Evolutionary conservation across 2,113 vertebrate species (phyloP).

Genomic region (Fulica atra): DNA sequence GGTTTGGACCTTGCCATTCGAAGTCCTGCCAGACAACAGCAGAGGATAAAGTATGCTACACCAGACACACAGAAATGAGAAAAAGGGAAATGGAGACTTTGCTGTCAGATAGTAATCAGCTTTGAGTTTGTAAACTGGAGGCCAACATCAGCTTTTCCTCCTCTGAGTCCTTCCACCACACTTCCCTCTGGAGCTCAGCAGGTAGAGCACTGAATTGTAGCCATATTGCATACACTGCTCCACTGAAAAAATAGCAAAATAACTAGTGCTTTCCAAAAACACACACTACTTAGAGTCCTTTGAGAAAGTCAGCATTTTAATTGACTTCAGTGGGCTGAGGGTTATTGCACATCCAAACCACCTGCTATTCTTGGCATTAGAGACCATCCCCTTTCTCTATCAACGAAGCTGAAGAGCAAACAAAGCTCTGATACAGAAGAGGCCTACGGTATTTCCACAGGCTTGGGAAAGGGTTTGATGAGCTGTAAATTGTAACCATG

Average conservation of each 20-base stretch:
- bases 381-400: background rate
- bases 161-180: background rate
- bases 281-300: background rate
- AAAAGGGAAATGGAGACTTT: background rate
- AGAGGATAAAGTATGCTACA: background rate
- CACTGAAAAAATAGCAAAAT: background rate
- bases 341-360: conserved; percentile 7
- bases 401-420: background rate
- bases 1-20: background rate
- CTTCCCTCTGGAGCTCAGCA: background rate
- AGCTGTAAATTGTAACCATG: rapidly evolving
- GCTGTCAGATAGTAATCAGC: background rate
- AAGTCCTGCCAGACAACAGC: background rate
- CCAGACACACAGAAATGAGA: background rate
- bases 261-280: background rate
- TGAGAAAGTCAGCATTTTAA: background rate
- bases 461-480: background rate
- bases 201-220: background rate
- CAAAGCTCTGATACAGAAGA: background rate
- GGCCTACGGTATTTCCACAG: background rate
- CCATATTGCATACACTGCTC: background rate
- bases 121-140: background rate
- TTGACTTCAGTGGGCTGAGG: background rate
- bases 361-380: background rate
- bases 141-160: background rate